Conservation (phyloP, 2,888 invertebrate genomes). For the Drosophila nigritarsus region DNA sequence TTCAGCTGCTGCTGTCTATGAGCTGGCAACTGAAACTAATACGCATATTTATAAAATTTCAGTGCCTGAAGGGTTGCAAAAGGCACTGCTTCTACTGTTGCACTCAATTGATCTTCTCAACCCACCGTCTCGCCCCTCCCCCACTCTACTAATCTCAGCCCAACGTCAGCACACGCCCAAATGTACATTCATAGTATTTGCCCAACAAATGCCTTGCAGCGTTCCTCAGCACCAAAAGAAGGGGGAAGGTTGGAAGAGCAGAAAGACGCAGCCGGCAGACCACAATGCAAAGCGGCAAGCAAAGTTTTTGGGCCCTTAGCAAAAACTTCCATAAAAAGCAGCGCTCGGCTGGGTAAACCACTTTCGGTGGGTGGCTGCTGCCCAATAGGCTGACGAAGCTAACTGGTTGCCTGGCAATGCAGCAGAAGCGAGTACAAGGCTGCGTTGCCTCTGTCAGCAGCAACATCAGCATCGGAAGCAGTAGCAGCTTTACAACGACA, state of each 20-base stretch:
- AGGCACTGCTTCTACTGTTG: constrained; percentile 34
- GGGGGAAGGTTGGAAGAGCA: background rate
- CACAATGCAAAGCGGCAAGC: constrained; percentile 71
- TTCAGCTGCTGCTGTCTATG: constrained; percentile 7
- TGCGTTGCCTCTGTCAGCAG: constrained; percentile 21
- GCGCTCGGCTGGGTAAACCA: constrained; percentile 32
- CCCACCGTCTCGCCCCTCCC: background rate
- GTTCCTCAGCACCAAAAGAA: constrained; percentile 21
- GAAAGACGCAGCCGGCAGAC: constrained; percentile 38
- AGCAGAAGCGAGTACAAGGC: constrained; percentile 36
- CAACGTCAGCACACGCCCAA: constrained; percentile 39
- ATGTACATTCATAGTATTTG: constrained; percentile 66
- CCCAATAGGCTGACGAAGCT: constrained; percentile 32
- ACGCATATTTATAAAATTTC: constrained; percentile 81
- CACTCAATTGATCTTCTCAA: constrained; percentile 14
- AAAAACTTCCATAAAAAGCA: constrained; percentile 65
- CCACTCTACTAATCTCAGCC: background rate
- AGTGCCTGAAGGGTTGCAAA: constrained; percentile 66
- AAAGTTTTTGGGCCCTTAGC: constrained; percentile 66
- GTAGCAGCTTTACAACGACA: background rate
- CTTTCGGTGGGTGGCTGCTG: constrained; percentile 47
- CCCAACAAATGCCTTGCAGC: constrained; percentile 67
- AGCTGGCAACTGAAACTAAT: constrained; percentile 72
- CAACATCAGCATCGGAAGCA: constrained; percentile 1
- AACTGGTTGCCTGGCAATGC: constrained; percentile 41